Evolutionary conservation across 1,140 invertebrate genomes (phyloP), one percentile per base, ranked within the genome.

Genomic region (Phymastichus coffea): DNA sequence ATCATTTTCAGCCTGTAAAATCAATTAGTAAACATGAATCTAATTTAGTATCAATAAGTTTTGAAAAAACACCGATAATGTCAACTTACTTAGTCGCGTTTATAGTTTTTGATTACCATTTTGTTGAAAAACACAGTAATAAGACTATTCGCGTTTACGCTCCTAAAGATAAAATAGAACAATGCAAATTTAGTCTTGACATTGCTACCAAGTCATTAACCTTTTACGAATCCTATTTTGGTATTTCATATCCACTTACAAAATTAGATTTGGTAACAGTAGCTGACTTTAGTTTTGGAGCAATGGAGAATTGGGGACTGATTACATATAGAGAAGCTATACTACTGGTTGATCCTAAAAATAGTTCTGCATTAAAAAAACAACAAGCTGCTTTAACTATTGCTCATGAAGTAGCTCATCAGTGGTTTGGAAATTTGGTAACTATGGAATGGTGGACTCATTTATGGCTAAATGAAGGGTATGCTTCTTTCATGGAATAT

Each of bases 301-400:
- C 94, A 37, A 98, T 98, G 95, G 95, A 98, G 78, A 97, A 98
- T 78, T 98, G 95, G 95, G 95, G 94, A 17, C 71, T 93, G 12
- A 84, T 93, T 3, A 91, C 88, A 0, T 94, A 88, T 67, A 84
- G 93, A 52, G 92, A 95, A 75, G 89, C 89, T 2, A 91, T 89
- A 69, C 80, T 95, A 0, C 77, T 95, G 4, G 90, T 94, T 1
- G 92, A 95, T 80, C 85, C 88, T 3, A 4, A 40, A 40, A 92
- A 94, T 69, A 93, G 92, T 1, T 94, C 92, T 22, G 83, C 91
- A 3, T 84, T 87, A 22, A 85, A 87, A 41, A 91, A 93, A 68
- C 94, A 97, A 69, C 90, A 87, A 79, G 93, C 97, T 63, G 93
- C 92, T 7, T 70, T 94, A 9, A 89, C 95, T 0, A 89, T 97